Base-by-base conservation (phyloP, 2,797 vertebrate species). In the Erithacus rubecula region DNA sequence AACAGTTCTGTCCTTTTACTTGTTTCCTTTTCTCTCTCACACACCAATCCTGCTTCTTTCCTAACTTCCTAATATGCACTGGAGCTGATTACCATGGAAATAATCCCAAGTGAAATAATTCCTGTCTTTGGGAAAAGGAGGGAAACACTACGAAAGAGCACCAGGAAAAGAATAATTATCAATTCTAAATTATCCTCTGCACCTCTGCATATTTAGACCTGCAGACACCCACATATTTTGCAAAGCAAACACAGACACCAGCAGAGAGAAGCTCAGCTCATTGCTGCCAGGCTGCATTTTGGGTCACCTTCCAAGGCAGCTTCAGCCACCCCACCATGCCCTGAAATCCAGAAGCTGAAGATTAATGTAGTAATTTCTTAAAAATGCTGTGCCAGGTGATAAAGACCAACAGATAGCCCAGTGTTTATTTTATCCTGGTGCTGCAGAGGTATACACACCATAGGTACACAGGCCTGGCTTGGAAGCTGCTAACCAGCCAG, bases 81-180 rank as follows among this genome's bases (percentile, higher is more conserved):
- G 44, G n/a, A 72, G 43, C 46, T 44, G 58, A 59, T 53, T 59
- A 43, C 64, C 10, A 49, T 0, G 19, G 39, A 85, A 91, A 77
- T 4, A 78, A 11, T 56, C 29, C 11, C 4, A 71, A 53, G n/a
- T 12, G 21, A 78, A 81, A 17, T 27, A 53, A 89, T 12, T 21
- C 36, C 60, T 3, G 0, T 10, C 27, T 10, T 11, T 0, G 0
- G 27, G 34, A 53, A 79, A 65, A 63, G 17, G 4, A n/a, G 10
- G 32, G 9, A 37, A 74, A 51, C 18, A 5, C 39, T 29, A 52
- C 5, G 3, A n/a, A 93, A 78, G 1, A 53, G 14, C 0, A 76
- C 27, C 44, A 74, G 63, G 59, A 63, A 46, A 72, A 92, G 63
- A 78, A 39, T 18, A 59, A 23, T 32, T 52, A 44, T 10, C 19